Base-by-base conservation (phyloP, 1,140 invertebrate species). In the Polypedilum pembai region DNA sequence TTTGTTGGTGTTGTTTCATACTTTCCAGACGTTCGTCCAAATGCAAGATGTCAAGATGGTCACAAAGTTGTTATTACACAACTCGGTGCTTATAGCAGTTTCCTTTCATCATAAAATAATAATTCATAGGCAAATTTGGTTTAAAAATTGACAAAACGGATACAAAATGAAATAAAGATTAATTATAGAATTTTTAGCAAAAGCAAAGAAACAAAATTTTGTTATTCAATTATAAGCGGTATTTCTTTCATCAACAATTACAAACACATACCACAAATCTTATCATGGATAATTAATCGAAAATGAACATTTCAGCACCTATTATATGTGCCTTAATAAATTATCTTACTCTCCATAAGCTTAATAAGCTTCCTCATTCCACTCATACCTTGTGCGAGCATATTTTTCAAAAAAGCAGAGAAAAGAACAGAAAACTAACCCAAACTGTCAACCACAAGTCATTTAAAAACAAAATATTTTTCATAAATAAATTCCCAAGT, bases 261-360 rank as follows among this genome's bases (percentile, higher is more conserved):
- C 1, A 3, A 33, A n/a, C 12, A 56, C 45, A 56, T n/a, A 56
- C 45, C 45, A 56, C n/a, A 56, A 56, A 56, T 33, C 45, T 56
- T 56, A 56, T 56, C 45, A n/a, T 56, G 12, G 45, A 56, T 56
- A 56, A 56, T 56, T n/a, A 56, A 56, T 56, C 10, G 45, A 56
- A 56, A 56, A 56, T 15, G n/a, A 56, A 56, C 45, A n/a, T 56
- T 56, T 56, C 45, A 56, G 45, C 45, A 56, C 45, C 45, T n/a
- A 56, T 56, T 56, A 56, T 56, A 56, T n/a, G 3, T 56, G 24
- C 24, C 45, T 12, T 15, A n/a, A 56, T 56, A 56, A 56, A 56
- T 56, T 56, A 56, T n/a, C 45, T n/a, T 5, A 3, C 24, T 33
- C 5, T 33, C 24, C 24, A 33, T 33, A 33, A 33, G 24, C 24